Evolutionary conservation across 2,888 invertebrate genomes (phyloP).

Genomic region (Xestia ashworthii): DNA sequence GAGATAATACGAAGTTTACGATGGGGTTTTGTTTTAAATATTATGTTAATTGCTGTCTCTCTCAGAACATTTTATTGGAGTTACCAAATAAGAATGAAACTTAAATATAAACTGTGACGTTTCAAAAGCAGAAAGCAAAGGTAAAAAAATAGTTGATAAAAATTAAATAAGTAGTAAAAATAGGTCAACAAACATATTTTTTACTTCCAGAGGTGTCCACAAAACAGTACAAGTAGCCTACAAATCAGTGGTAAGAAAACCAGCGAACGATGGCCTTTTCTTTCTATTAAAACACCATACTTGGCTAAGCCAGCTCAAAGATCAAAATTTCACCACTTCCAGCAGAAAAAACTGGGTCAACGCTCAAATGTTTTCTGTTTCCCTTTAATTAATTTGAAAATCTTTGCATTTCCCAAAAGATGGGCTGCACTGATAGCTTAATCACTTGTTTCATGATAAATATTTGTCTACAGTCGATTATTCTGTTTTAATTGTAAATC

Average conservation of each 20-base stretch:
- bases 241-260: background rate
- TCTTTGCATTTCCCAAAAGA: background rate
- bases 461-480: slow-evolving; percentile 1
- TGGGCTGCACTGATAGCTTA: slow-evolving; percentile 21
- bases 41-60: background rate
- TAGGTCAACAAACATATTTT: slow-evolving; percentile 5
- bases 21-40: too few species aligned
- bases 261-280: background rate
- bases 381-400: background rate
- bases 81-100: background rate
- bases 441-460: slow-evolving; percentile 27
- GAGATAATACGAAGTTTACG: background rate
- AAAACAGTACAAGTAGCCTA: background rate
- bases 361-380: background rate
- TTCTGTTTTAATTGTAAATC: slow-evolving; percentile 30
- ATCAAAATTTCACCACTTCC: background rate
- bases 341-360: background rate
- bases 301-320: background rate
- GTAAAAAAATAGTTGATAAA: background rate
- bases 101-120: too few species aligned
- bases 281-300: background rate
- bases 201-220: background rate
- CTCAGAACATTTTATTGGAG: background rate
- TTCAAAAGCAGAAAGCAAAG: background rate
- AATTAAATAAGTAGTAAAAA: too few species aligned